A percentile compares a stretch with the other conserved stretches of the same genome.
phyloP scores from a whole-genome alignment of 2,113 vertebrate genomes.

The Microcebus tavaratra region DNA sequence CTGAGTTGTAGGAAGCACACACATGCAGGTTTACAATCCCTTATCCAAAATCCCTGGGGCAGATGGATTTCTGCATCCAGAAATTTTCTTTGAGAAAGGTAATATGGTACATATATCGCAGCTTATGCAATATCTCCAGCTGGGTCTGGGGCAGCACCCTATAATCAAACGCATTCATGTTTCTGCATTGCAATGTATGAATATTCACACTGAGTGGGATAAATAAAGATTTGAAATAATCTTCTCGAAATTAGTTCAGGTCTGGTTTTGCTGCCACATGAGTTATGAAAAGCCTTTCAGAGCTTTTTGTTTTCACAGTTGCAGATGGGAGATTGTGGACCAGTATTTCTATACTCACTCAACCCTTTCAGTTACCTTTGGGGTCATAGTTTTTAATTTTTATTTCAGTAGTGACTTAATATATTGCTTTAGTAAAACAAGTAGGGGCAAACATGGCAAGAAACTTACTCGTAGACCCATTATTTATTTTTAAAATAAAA shows the following conservation, averaged over 20 bases:
- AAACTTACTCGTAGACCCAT: background rate
- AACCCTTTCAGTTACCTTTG: slow-evolving; percentile 23
- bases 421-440: slow-evolving; percentile 35
- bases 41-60: background rate
- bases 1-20: background rate
- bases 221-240: slow-evolving; percentile 63
- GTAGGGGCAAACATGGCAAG: background rate
- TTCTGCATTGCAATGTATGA: slow-evolving; percentile 60
- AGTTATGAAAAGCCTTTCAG: slow-evolving; percentile 63
- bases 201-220: slow-evolving; percentile 68
- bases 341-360: slow-evolving; percentile 35
- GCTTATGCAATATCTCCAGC: slow-evolving; percentile 48
- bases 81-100: slow-evolving; percentile 65
- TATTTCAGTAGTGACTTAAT: slow-evolving; percentile 12
- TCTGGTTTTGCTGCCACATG: slow-evolving; percentile 60
- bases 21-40: background rate
- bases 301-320: slow-evolving; percentile 56
- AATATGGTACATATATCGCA: slow-evolving; percentile 14
- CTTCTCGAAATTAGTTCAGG: slow-evolving; percentile 69
- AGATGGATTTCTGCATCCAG: slow-evolving; percentile 18
- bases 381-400: slow-evolving; percentile 47
- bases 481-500: background rate
- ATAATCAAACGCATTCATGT: slow-evolving; percentile 65
- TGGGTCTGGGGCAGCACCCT: slow-evolving; percentile 64
- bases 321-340: slow-evolving; percentile 28